Evolutionary conservation across 23 tunicate species (phyloP).

Genomic region (Aplidium turbinatum): DNA sequence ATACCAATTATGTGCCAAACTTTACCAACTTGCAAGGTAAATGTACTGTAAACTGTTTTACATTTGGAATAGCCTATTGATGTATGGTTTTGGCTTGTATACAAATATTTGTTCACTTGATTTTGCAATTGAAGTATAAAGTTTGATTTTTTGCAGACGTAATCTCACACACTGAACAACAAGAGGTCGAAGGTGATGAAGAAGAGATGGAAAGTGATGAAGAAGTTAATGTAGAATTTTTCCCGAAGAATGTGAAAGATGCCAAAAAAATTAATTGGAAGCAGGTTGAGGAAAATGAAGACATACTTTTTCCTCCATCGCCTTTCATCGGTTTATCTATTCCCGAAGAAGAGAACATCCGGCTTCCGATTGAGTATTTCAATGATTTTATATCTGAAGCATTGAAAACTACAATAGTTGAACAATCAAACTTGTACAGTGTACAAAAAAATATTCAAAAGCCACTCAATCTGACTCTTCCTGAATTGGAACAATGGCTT

Average conservation of each 20-base stretch:
- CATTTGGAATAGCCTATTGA: no score
- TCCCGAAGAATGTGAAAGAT: neutral
- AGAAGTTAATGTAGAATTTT: neutral
- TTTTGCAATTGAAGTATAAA: neutral
- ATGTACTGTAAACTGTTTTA: no score
- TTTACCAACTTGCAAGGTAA: slow-evolving; percentile 6
- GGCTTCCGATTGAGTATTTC: slow-evolving; percentile 19
- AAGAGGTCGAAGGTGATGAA: neutral
- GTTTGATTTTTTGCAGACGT: neutral
- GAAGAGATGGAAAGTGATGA: neutral
- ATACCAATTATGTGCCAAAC: slow-evolving; percentile 2
- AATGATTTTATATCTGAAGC: slow-evolving; percentile 10
- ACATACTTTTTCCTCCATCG: slow-evolving; percentile 9
- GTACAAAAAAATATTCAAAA: slow-evolving; percentile 1
- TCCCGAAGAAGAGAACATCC: neutral
- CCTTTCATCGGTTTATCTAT: neutral
- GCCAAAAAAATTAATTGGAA: slow-evolving; percentile 7
- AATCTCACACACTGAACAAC: neutral
- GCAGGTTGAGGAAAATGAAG: slow-evolving; percentile 4
- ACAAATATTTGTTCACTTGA: neutral
- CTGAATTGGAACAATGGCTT: slow-evolving; percentile 15
- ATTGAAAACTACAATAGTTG: neutral
- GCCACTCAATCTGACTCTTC: slow-evolving; percentile 9
- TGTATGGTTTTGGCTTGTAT: no score
- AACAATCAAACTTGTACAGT: neutral